Percentiles rank a stretch among this genome's conserved stretches.
phyloP scores from a whole-genome alignment of 2,888 invertebrate species.

The Penaeus monodon region DNA sequence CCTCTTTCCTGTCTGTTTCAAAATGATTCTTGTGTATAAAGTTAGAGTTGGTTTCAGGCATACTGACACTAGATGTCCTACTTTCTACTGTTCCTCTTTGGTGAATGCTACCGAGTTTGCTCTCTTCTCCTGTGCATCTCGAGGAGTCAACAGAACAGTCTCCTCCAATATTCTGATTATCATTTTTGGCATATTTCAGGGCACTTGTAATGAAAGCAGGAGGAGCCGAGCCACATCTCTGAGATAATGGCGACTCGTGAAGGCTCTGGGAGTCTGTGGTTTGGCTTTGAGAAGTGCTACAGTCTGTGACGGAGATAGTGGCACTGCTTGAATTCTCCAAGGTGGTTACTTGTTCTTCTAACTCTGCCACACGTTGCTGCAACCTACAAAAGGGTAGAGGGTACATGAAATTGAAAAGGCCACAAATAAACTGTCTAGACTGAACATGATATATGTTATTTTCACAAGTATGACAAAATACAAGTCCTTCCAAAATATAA shows the following conservation, averaged over 20 bases:
- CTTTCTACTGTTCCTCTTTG: slow-evolving; percentile 4
- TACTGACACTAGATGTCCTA: slow-evolving; percentile 12
- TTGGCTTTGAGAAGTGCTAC: slow-evolving; percentile 8
- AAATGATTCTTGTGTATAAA: neutral
- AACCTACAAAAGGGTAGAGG: slow-evolving; percentile 15
- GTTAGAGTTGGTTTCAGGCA: slow-evolving; percentile 10
- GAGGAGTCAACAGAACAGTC: neutral
- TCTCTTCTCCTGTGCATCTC: neutral
- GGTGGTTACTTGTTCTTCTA: slow-evolving; percentile 22
- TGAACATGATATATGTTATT: too few relatives aligned
- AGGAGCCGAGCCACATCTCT: slow-evolving; percentile 38
- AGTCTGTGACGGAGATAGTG: neutral
- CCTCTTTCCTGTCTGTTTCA: slow-evolving; percentile 6
- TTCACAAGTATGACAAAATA: too few relatives aligned
- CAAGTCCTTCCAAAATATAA: too few relatives aligned
- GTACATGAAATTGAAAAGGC: neutral
- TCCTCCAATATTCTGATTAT: slow-evolving; percentile 3
- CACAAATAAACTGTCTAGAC: neutral
- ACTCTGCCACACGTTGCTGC: slow-evolving; percentile 19
- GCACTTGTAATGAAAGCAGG: slow-evolving; percentile 22
- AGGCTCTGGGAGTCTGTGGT: slow-evolving; percentile 7
- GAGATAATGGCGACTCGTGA: slow-evolving; percentile 26
- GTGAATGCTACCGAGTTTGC: slow-evolving; percentile 4
- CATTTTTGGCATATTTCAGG: slow-evolving; percentile 15
- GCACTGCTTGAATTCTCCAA: slow-evolving; percentile 24